Conservation (phyloP, 2,888 invertebrate species). For the Euspilapteryx auroguttella region DNA sequence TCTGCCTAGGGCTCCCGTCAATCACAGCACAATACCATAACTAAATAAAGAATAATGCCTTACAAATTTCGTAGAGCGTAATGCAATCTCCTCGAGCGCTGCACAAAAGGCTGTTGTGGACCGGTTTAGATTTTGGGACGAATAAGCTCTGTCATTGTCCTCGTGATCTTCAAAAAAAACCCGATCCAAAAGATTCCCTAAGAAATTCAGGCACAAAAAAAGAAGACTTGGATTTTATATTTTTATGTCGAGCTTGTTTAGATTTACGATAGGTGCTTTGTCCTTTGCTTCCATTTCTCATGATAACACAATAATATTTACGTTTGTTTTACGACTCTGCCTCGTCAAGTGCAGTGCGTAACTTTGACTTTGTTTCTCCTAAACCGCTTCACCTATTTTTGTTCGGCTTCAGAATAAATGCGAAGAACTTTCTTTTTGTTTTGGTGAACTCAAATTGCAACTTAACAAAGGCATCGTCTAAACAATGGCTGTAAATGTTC, state of each 20-base stretch:
- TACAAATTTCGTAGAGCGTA: slow-evolving; percentile 3
- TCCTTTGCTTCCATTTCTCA: slow-evolving; percentile 13
- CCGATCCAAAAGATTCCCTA: slow-evolving; percentile 13
- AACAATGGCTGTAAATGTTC: no score
- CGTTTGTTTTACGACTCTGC: slow-evolving; percentile 29
- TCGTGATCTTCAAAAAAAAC: slow-evolving; percentile 11
- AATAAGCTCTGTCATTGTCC: slow-evolving; percentile 14
- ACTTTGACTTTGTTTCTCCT: slow-evolving; percentile 26
- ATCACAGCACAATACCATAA: slow-evolving; percentile 1
- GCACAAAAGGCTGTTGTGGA: slow-evolving; percentile 16
- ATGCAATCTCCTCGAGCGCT: slow-evolving; percentile 22
- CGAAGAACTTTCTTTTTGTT: no score
- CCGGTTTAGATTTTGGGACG: slow-evolving; percentile 26
- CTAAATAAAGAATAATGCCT: slow-evolving; percentile 3
- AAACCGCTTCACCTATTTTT: no score
- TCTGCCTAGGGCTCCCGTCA: no score
- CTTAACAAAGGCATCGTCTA: no score
- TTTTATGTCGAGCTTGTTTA: slow-evolving; percentile 11
- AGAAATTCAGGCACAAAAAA: slow-evolving; percentile 12
- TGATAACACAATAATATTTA: slow-evolving; percentile 17
- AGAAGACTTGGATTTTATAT: slow-evolving; percentile 11
- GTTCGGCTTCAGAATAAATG: background rate
- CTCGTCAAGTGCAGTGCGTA: slow-evolving; percentile 26
- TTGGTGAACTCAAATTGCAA: no score
- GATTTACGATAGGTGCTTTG: slow-evolving; percentile 11